These are phyloP conservation scores for Ibidorhyncha struthersii DNA, from an alignment of 2,113 vertebrate species.

Conservation along the genomic window DNA sequence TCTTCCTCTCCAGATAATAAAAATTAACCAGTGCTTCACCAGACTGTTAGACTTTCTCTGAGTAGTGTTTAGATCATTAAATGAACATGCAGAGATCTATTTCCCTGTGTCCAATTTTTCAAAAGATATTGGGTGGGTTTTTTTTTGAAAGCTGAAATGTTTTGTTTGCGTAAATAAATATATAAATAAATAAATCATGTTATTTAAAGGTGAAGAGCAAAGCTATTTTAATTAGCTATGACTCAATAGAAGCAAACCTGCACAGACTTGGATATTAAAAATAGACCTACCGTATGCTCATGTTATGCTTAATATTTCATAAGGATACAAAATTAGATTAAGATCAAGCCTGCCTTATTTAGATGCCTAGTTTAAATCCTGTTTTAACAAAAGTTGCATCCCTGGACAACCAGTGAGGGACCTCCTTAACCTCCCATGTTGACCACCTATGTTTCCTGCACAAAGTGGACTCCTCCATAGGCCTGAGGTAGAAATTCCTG, in stretches of 20 bases:
- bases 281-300: not conserved
- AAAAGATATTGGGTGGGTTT: not conserved
- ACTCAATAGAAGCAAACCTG: not conserved
- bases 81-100: not conserved
- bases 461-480: not conserved
- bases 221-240: slow-evolving; percentile 16
- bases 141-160: not conserved
- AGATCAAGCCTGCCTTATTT: not conserved
- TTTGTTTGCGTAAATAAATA: not conserved
- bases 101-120: not conserved
- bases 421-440: not conserved
- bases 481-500: not conserved
- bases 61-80: not conserved
- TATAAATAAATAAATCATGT: not conserved
- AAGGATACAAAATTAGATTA: not conserved
- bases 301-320: not conserved
- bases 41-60: not conserved
- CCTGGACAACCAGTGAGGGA: not conserved
- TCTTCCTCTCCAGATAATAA: not conserved
- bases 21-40: not conserved
- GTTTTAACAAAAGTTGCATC: not conserved
- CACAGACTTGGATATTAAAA: not conserved
- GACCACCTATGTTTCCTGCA: not conserved
- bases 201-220: not conserved
- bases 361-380: not conserved